Conservation (phyloP, 92 coral and sea anemone genomes). For the Blastomussa wellsi region DNA sequence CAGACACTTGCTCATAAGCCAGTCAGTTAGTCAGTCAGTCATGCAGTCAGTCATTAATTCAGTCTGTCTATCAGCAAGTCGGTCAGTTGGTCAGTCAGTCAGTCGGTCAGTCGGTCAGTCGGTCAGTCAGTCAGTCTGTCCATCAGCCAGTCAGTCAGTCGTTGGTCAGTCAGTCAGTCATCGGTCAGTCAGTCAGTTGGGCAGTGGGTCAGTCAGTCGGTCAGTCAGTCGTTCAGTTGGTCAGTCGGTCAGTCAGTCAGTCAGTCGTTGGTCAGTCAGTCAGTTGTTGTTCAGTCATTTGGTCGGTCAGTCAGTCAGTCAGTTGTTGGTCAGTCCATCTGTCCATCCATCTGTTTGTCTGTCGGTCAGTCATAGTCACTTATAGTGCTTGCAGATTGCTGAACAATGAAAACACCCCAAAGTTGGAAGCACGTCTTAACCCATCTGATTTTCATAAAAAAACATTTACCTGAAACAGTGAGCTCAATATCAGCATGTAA, state of each 20-base stretch:
- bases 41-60: background rate
- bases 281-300: background rate
- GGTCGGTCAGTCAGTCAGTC: background rate
- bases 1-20: no score
- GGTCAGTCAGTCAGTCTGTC: background rate
- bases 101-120: background rate
- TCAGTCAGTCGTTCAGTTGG: background rate
- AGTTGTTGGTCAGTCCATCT: no score
- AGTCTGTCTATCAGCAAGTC: background rate
- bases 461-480: constrained; percentile 77
- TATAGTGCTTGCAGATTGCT: background rate
- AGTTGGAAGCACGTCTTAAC: no score
- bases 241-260: background rate
- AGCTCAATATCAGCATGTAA: constrained; percentile 70
- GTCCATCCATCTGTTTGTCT: background rate
- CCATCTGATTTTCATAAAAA: no score
- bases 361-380: background rate
- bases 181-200: background rate
- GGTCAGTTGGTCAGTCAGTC: background rate
- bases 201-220: no score
- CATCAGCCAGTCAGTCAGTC: background rate
- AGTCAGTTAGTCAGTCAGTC: background rate
- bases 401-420: background rate
- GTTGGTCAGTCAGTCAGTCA: background rate
- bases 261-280: background rate